Percentiles rank a stretch among this genome's conserved stretches.
phyloP scores from a whole-genome alignment of 1,140 invertebrate genomes.

The Zaprionus camerounensis region DNA sequence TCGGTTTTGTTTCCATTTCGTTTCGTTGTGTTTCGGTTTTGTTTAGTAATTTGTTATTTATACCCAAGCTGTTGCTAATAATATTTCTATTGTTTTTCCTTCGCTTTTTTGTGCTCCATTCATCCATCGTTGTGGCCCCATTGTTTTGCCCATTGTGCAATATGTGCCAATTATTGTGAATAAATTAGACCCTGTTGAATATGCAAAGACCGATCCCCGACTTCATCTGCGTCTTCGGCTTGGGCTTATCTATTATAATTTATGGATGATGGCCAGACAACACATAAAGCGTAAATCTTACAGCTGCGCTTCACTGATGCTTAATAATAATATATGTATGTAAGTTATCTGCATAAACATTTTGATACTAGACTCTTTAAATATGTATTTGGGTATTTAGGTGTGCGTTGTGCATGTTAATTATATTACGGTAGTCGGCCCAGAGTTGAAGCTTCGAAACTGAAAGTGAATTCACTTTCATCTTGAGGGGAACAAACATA shows the following conservation, averaged over 20 bases:
- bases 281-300: constrained; percentile 40
- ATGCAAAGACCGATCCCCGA: constrained; percentile 50
- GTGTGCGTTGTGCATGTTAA: not conserved
- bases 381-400: too few relatives aligned
- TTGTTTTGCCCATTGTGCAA: constrained; percentile 66
- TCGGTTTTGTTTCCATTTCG: constrained; percentile 22
- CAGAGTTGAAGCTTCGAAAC: not conserved
- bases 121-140: constrained; percentile 9
- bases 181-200: constrained; percentile 72
- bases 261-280: constrained; percentile 44
- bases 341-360: constrained; percentile 6
- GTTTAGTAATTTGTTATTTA: constrained; percentile 30
- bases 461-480: constrained; percentile 24
- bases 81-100: constrained; percentile 21
- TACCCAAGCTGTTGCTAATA: not conserved
- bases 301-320: constrained; percentile 43
- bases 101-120: not conserved
- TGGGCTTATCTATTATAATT: constrained; percentile 40
- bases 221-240: constrained; percentile 17
- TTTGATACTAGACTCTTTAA: not conserved
- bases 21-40: constrained; percentile 11
- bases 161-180: constrained; percentile 75
- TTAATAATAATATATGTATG: constrained; percentile 30
- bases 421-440: not conserved
- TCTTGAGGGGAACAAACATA: constrained; percentile 10